Conservation (phyloP, 2,113 vertebrate genomes). For the Noctilio leporinus region DNA sequence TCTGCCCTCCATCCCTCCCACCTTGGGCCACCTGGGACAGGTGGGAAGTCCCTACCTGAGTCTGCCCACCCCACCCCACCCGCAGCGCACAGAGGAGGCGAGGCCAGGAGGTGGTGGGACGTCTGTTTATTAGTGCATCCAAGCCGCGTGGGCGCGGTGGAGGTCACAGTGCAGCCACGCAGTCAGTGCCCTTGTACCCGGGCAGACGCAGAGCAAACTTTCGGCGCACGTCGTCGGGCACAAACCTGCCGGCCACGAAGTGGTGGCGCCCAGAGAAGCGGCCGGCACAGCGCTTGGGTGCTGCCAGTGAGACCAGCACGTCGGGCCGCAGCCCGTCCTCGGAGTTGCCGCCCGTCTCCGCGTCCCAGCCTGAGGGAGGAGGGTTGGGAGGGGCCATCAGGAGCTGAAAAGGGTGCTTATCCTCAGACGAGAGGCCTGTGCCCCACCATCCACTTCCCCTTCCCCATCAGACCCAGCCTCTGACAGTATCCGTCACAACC, state of each 20-base stretch:
- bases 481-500: neutral
- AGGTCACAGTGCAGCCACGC: conserved; percentile 86
- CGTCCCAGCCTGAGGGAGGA: conserved; percentile 85
- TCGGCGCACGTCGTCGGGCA: conserved; percentile 93
- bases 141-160: no score
- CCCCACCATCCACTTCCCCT: neutral
- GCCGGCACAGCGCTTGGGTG: conserved; percentile 88
- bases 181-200: conserved; percentile 89
- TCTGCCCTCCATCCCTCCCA: neutral
- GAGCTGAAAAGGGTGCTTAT: neutral
- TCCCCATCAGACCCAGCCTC: neutral
- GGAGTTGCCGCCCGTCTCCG: conserved; percentile 77
- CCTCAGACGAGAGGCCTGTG: neutral
- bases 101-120: neutral
- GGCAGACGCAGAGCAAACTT: conserved; percentile 93
- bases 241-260: conserved; percentile 92
- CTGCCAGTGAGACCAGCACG: conserved; percentile 90
- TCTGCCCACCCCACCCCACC: rapidly evolving
- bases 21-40: neutral
- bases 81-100: neutral
- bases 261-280: conserved; percentile 90
- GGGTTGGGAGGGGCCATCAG: neutral
- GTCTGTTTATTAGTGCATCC: conserved; percentile 40
- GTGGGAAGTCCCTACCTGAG: neutral
- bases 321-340: conserved; percentile 88